Conservation (phyloP, 1,140 invertebrate species). For the Cardiocondyla obscurior region DNA sequence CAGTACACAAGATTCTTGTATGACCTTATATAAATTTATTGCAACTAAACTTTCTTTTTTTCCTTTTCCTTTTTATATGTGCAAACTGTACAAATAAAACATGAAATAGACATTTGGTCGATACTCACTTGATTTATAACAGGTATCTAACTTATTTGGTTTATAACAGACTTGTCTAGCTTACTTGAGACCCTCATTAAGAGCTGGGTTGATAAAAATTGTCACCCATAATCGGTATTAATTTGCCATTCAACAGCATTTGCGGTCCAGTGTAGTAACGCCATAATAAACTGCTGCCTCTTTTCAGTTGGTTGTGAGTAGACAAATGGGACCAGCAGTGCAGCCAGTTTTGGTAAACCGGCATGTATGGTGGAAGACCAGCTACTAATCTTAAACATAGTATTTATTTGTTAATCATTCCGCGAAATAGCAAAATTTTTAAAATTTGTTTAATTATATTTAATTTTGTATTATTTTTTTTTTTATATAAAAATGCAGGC, state of each 20-base stretch:
- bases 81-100: conserved; percentile 19
- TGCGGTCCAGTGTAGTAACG: conserved; percentile 90
- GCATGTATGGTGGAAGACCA: conserved; percentile 92
- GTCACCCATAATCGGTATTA: conserved; percentile 65
- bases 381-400: conserved; percentile 87
- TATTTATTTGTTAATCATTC: conserved; percentile 7
- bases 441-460: not conserved
- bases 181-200: conserved; percentile 36
- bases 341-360: conserved; percentile 90
- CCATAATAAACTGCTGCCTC: conserved; percentile 92
- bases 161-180: conserved; percentile 3
- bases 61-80: not conserved
- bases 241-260: conserved; percentile 74
- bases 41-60: not conserved
- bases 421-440: not conserved
- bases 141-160: conserved; percentile 6
- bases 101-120: conserved; percentile 9
- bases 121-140: conserved; percentile 26
- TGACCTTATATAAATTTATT: conserved; percentile 16
- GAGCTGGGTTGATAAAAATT: conserved; percentile 50
- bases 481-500: not conserved
- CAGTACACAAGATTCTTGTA: not conserved
- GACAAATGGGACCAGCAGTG: conserved; percentile 92
- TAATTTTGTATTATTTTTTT: not conserved
- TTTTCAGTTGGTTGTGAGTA: conserved; percentile 89